Conservation (phyloP, 2,797 vertebrate species). For the Anguilla pacifica region DNA sequence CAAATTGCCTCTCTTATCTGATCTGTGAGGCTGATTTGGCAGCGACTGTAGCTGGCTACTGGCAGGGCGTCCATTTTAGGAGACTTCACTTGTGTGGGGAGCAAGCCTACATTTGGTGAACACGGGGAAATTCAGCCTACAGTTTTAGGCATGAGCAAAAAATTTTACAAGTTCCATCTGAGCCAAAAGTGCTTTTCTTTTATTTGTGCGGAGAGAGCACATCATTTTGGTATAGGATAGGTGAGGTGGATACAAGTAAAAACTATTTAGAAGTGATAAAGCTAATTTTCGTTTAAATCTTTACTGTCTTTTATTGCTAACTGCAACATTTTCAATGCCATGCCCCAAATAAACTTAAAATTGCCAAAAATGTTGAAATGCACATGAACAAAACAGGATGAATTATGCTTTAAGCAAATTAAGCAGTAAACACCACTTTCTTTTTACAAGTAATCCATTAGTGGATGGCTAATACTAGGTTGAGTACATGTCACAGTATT, state of each 20-base stretch:
- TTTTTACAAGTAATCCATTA: background rate
- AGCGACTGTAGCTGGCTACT: background rate
- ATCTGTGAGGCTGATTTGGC: background rate
- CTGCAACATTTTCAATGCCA: background rate
- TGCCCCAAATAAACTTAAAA: background rate
- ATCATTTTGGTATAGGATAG: background rate
- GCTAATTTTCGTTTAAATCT: background rate
- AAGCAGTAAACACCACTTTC: background rate
- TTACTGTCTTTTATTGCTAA: background rate
- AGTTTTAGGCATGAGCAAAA: background rate
- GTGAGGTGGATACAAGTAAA: background rate
- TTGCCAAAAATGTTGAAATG: background rate
- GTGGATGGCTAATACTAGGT: background rate
- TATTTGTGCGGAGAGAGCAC: too few relatives aligned
- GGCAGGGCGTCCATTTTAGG: background rate
- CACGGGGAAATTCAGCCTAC: background rate
- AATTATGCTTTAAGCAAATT: background rate
- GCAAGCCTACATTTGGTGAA: background rate
- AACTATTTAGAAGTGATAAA: background rate
- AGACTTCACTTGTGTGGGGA: background rate
- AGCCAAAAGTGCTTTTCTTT: background rate
- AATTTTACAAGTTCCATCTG: background rate
- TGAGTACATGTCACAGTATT: background rate
- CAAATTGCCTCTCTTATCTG: constrained; percentile 7
- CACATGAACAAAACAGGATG: background rate